Evolutionary conservation across 2,113 vertebrate species (phyloP).

Genomic region (Ictalurus furcatus): DNA sequence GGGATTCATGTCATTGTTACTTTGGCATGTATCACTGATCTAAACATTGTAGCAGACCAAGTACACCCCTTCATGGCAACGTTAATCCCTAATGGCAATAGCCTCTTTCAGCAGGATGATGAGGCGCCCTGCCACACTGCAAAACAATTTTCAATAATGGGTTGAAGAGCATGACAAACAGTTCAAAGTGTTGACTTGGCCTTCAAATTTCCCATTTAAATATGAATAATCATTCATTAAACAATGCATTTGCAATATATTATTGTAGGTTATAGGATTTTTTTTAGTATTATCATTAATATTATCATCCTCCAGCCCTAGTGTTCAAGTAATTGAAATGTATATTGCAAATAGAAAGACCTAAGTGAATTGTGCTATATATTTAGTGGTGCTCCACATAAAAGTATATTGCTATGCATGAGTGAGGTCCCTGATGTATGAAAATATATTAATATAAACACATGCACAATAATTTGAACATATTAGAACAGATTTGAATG

Average conservation of each 20-base stretch:
- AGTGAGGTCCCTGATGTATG: background rate
- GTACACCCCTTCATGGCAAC: too few relatives aligned
- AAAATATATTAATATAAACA: background rate
- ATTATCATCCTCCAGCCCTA: background rate
- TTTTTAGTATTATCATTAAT: background rate
- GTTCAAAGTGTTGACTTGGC: too few relatives aligned
- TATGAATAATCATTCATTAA: background rate
- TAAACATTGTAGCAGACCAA: too few relatives aligned
- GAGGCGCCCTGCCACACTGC: too few relatives aligned
- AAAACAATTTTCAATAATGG: too few relatives aligned
- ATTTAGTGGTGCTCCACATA: background rate
- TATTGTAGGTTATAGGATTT: background rate
- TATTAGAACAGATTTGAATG: background rate
- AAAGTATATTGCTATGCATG: background rate
- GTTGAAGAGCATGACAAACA: too few relatives aligned
- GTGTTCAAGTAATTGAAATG: background rate
- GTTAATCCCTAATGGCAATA: too few relatives aligned
- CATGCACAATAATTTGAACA: background rate
- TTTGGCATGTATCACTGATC: too few relatives aligned
- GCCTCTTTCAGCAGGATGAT: too few relatives aligned
- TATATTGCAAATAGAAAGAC: background rate
- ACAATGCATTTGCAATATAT: background rate
- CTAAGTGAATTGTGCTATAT: background rate
- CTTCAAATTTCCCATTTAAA: too few relatives aligned
- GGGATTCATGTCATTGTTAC: too few relatives aligned